These are phyloP conservation scores for Nestor notabilis DNA, from an alignment of 2,113 vertebrate genomes.

Conservation along the genomic window DNA sequence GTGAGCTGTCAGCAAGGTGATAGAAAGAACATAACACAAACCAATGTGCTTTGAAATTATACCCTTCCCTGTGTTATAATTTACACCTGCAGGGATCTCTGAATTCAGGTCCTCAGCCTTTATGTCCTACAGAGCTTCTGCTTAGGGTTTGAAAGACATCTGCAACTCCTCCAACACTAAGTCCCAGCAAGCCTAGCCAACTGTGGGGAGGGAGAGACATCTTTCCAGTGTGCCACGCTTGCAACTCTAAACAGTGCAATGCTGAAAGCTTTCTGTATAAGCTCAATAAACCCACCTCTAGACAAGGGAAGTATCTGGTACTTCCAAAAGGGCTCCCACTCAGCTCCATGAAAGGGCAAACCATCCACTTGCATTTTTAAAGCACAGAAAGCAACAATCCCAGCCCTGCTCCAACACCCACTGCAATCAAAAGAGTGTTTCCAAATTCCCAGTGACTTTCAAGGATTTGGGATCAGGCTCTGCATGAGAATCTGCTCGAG, in stretches of 20 bases:
- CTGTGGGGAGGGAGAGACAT: accelerated
- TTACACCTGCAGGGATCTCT: slow-evolving; percentile 18
- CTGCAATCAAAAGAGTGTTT: neutral
- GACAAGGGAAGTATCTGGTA: neutral
- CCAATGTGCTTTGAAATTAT: neutral
- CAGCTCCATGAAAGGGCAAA: neutral
- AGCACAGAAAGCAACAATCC: neutral
- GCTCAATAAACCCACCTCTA: neutral
- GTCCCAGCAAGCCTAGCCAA: neutral
- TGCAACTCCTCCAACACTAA: neutral
- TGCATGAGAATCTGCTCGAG: accelerated
- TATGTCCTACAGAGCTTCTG: neutral
- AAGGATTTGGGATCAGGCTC: neutral
- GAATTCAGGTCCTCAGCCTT: neutral
- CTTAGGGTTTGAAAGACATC: neutral
- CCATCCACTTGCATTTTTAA: neutral
- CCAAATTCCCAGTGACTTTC: neutral
- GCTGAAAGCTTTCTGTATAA: neutral
- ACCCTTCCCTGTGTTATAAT: neutral
- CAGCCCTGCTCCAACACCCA: neutral
- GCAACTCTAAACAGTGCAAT: neutral
- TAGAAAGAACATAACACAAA: neutral
- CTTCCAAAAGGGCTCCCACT: neutral
- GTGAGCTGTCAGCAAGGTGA: neutral
- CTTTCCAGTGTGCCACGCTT: neutral